These are phyloP conservation scores for Venusia cambrica DNA, from an alignment of 2,888 invertebrate genomes.

Conservation along the genomic window DNA sequence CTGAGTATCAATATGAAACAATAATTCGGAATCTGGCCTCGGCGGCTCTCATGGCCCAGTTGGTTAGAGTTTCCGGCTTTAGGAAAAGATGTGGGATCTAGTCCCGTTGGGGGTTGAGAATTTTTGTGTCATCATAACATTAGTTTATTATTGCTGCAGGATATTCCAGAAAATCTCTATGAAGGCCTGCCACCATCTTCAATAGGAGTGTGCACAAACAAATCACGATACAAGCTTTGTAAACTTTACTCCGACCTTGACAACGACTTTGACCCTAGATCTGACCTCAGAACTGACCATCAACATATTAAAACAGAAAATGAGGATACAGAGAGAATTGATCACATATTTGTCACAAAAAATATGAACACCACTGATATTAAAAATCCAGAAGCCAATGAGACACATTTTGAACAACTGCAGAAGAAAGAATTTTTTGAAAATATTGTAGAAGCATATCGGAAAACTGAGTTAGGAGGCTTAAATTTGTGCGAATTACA, in stretches of 20 bases:
- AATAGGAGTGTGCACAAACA: constrained; percentile 5
- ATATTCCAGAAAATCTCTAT: constrained; percentile 8
- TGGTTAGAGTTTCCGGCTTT: too few relatives aligned
- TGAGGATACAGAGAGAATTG: constrained; percentile 6
- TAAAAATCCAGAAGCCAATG: too few relatives aligned
- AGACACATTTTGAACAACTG: constrained; percentile 5
- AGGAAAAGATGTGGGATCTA: too few relatives aligned
- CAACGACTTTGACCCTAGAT: background rate
- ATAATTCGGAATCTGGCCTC: too few relatives aligned
- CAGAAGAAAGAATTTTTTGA: constrained; percentile 12
- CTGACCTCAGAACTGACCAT: constrained; percentile 4
- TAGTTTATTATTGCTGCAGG: too few relatives aligned
- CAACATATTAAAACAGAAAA: constrained; percentile 9
- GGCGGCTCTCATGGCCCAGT: too few relatives aligned
- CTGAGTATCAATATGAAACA: too few relatives aligned
- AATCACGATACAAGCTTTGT: constrained; percentile 4
- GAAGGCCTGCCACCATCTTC: constrained; percentile 8
- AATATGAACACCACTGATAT: too few relatives aligned
- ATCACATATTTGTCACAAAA: constrained; percentile 9
- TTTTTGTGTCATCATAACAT: too few relatives aligned
- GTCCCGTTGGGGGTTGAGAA: too few relatives aligned
- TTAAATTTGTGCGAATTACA: background rate
- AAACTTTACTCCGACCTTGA: constrained; percentile 8
- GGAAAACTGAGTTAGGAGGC: constrained; percentile 8
- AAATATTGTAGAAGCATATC: background rate